Evolutionary conservation across 23 tunicate species (phyloP), one percentile per base, ranked within the genome.

Genomic region (Halocynthia roretzi): DNA sequence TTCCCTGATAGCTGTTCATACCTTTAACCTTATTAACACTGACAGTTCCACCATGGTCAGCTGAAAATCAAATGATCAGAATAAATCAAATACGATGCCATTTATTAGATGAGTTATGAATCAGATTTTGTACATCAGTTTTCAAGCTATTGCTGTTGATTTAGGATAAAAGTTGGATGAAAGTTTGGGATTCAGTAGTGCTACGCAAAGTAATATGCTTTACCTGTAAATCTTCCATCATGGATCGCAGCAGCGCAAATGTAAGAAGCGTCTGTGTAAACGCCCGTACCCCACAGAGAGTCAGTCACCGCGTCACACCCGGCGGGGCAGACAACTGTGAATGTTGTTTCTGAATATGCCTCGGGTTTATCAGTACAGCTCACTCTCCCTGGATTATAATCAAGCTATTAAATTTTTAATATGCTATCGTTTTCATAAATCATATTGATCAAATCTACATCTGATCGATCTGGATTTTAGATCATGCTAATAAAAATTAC

Each of bases 221-320:
- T 57, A 88, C 95, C 87, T 31, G 72, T 58, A 8, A 83, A 64
- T 54, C 87, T 83, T 49, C 95, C 95, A 74, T 93, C 93, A 64
- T 93, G 98, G 14, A 93, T 86, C 51, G 98, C 98, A 70, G 98
- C 98, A 19, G 87, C 72, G 63, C 98, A 93, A 51, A 93, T 76
- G 58, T 77, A 82, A 6, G 98, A 93, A 22, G 82, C 80, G 10
- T 82, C 85, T 11, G 98, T 78, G 68, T 93, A 93, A 7, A 86
- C 70, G 11, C 71, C 72, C 0, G 98, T 86, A 8, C 98, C 98
- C 80, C 85, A 93, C 54, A 93, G 71, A 40, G 53, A 50, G 53
- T 62, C 77, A 49, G 84, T 56, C 20, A 73, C 76, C 17, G 58
- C 77, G 53, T 93, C 84, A 55, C 91, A 87, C 5, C 98, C 91